phyloP scores from a whole-genome alignment of 2,113 vertebrate species.

The Cochlearius cochlearius region DNA sequence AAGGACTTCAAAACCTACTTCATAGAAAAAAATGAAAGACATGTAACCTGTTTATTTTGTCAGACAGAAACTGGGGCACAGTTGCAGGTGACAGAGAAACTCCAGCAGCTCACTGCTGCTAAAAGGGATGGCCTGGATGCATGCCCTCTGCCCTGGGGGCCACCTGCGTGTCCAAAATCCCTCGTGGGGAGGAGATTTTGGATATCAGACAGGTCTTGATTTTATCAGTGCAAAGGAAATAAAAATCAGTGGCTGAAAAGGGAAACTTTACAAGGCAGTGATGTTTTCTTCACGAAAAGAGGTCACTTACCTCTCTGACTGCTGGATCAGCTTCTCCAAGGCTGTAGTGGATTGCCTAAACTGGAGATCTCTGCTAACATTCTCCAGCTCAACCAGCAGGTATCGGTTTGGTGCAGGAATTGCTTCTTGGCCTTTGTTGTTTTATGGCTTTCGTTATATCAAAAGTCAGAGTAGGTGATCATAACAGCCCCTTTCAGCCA shows the following conservation, averaged over 20 bases:
- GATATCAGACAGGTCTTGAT: background rate
- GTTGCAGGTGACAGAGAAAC: background rate
- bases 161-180: background rate
- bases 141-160: background rate
- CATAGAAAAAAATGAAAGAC: background rate
- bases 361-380: background rate
- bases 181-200: background rate
- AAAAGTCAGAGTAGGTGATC: background rate
- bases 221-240: background rate
- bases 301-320: background rate
- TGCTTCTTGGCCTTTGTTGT: background rate
- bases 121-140: background rate
- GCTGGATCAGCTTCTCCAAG: background rate
- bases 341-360: background rate
- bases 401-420: background rate
- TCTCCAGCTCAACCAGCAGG: background rate
- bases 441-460: background rate
- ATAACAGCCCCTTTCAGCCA: background rate
- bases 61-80: background rate
- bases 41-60: background rate
- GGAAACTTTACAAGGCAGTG: background rate
- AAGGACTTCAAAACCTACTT: background rate
- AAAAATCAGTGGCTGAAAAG: background rate
- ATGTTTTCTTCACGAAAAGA: background rate
- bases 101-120: background rate